Evolutionary conservation across 2,888 invertebrate species (phyloP), one percentile per base, ranked within the genome.

Genomic region (Oscheius sp.): DNA sequence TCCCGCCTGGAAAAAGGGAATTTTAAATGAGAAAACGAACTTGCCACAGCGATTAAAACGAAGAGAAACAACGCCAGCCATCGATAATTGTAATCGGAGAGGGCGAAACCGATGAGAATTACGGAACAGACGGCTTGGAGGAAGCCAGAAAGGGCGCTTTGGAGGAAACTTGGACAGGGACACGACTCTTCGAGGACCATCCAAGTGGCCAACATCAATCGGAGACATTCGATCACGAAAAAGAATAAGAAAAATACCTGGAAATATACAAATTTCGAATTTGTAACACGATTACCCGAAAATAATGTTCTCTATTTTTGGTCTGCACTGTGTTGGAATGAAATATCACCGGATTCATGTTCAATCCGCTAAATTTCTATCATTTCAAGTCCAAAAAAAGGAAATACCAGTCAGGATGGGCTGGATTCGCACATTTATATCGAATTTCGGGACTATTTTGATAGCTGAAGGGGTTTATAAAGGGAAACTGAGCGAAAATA

Each of bases 151-250:
- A 49, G 49, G n/a, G 13, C n/a, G 6, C 21, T 5, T 13, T 49
- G n/a, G n/a, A 49, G 49, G 21, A 49, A 49, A 49, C 21, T 21
- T 5, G 21, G 49, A 49, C 49, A 49, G 49, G 21, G 49, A 49
- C 35, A 35, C 35, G 49, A 18, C 49, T 18, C 7, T 13, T 49
- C 27, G 27, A 58, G 58, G n/a, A 27, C n/a, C 7, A 58, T 27
- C 16, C 58, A 58, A 12, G 29, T 58, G 58, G 58, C 25, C 1
- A 58, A n/a, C 58, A 58, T 58, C 29, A 58, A 27, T 25, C 58
- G 58, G 27, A 58, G 58, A 27, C 58, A 58, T 58, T 58, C 58
- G 25, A 27, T 9, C 27, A 58, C n/a, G 58, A 58, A 58, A 29
- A 58, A 58, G 25, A 58, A 27, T 9, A 58, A 3, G 27, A 58